Evolutionary conservation across 1,140 invertebrate genomes (phyloP).

Genomic region (Hyposmocoma kahamanoa): DNA sequence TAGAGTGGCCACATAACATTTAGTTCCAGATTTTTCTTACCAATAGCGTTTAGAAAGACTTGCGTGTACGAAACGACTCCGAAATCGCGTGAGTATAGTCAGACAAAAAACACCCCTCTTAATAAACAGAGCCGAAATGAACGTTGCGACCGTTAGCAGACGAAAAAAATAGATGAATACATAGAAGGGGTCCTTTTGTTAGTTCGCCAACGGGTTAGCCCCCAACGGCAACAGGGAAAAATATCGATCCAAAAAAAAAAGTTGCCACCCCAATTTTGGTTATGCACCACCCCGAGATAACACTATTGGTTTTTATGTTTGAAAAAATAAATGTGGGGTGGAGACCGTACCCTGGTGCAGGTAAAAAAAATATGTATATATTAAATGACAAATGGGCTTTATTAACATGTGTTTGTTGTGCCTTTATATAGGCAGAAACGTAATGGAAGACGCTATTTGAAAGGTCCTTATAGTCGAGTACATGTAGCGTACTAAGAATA

Average conservation of each 20-base stretch:
- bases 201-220: conserved; percentile 25
- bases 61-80: too few species aligned
- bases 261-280: conserved; percentile 59
- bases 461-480: not conserved
- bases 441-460: not conserved
- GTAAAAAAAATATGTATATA: conserved; percentile 37
- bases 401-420: not conserved
- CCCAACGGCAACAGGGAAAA: conserved; percentile 54
- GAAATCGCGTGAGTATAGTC: conserved; percentile 53
- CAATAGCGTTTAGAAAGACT: too few species aligned
- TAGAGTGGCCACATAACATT: too few species aligned
- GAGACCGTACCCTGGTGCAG: conserved; percentile 44
- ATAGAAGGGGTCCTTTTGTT: conserved; percentile 43
- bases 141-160: conserved; percentile 49
- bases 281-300: too few species aligned
- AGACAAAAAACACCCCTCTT: conserved; percentile 59
- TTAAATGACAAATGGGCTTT: conserved; percentile 31
- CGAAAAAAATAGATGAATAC: conserved; percentile 62
- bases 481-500: not conserved
- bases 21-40: too few species aligned
- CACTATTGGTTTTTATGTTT: conserved; percentile 49
- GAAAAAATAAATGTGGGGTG: conserved; percentile 55
- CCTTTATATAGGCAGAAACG: not conserved
- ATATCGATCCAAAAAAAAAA: conserved; percentile 58
- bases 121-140: conserved; percentile 59